A percentile compares a stretch with the other conserved stretches of the same genome.
These are phyloP conservation scores for Dipodomys merriami DNA, from an alignment of 2,113 vertebrate genomes.

Conservation along the genomic window DNA sequence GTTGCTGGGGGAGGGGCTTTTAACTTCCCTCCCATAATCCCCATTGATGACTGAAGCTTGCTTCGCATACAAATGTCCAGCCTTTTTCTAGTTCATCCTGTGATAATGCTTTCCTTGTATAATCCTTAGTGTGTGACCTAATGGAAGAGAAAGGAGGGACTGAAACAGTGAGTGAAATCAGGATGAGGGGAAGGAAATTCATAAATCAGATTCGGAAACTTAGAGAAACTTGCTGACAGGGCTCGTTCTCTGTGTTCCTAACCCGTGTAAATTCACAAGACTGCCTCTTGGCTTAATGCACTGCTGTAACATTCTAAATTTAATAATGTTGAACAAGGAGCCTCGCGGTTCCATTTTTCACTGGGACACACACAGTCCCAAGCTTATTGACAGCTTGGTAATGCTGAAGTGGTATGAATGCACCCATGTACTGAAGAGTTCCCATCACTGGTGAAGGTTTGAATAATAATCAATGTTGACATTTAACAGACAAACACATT, in stretches of 20 bases:
- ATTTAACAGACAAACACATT: constrained; percentile 65
- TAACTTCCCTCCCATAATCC: constrained; percentile 7
- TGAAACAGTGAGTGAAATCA: neutral
- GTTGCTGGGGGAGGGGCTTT: neutral
- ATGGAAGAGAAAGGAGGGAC: neutral
- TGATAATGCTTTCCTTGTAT: neutral
- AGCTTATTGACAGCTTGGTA: neutral
- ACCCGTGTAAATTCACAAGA: accelerated
- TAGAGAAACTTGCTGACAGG: neutral
- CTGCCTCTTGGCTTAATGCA: neutral
- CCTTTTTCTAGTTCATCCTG: neutral
- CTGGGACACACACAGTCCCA: neutral
- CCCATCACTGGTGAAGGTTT: constrained; percentile 24
- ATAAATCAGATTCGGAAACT: neutral
- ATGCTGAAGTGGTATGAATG: neutral
- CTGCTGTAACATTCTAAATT: neutral
- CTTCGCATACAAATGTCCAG: constrained; percentile 20
- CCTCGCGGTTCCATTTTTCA: neutral
- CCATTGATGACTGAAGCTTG: neutral
- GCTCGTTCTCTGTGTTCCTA: neutral
- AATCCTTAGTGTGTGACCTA: neutral
- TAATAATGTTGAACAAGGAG: neutral
- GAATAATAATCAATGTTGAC: constrained; percentile 71
- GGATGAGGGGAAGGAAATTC: no score
- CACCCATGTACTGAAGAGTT: neutral